Conservation (phyloP, 2,113 vertebrate species). For the Spea multiplicata region DNA sequence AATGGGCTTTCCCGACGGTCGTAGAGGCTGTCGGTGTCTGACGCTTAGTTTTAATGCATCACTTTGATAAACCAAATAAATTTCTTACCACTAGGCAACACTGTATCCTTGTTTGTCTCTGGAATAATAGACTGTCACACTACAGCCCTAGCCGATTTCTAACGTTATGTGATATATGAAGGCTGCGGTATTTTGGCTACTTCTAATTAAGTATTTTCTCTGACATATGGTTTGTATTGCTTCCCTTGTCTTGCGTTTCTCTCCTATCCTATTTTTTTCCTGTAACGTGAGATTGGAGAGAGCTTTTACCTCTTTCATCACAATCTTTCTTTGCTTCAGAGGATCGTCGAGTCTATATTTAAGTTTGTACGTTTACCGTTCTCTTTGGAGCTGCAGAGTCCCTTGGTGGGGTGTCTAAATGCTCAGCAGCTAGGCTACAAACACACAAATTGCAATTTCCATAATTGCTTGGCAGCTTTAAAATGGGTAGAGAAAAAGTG, state of each 20-base stretch:
- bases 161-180: constrained; percentile 37
- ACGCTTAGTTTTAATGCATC: constrained; percentile 32
- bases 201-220: constrained; percentile 39
- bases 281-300: constrained; percentile 1
- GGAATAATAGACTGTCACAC: constrained; percentile 39
- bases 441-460: constrained; percentile 29
- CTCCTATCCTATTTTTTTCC: constrained; percentile 25
- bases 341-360: constrained; percentile 25
- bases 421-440: constrained; percentile 20
- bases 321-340: background rate
- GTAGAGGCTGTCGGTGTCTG: constrained; percentile 5
- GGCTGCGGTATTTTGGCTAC: background rate
- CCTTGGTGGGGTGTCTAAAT: constrained; percentile 20
- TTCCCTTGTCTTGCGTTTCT: background rate
- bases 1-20: constrained; percentile 14
- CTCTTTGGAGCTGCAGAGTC: constrained; percentile 18
- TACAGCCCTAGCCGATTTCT: constrained; percentile 11
- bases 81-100: constrained; percentile 40
- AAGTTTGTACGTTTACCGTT: constrained; percentile 8
- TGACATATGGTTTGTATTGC: constrained; percentile 25
- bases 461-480: constrained; percentile 21
- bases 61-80: constrained; percentile 28
- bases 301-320: constrained; percentile 3
- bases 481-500: background rate
- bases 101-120: constrained; percentile 26